Base-by-base conservation (phyloP, 2,888 invertebrate species). In the Brenthis daphne region DNA sequence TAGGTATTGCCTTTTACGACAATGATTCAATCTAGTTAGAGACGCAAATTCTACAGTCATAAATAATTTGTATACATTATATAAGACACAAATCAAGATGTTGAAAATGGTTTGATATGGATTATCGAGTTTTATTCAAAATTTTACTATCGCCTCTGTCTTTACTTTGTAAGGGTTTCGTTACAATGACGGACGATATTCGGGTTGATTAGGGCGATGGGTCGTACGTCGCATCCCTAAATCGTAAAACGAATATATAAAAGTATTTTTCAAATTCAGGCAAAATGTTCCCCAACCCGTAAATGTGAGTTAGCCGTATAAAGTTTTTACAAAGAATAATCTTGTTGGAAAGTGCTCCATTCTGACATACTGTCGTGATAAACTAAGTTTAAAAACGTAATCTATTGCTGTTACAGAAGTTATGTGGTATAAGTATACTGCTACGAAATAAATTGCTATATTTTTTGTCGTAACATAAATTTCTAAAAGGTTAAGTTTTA, bases 181-280 rank as follows among this genome's bases (percentile, higher is more conserved):
- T 60, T 48, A 50, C 60, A 56, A 56, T 67, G 67, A 67, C 61
- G 48, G 50, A 61, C 56, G 48, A 55, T 61, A 56, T 60, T 56
- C 50, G 61, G 55, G 56, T 60, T 60, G 55, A 61, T 61, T 60
- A 60, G 58, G 58, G 29, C 58, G 58, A 48, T 56, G 61, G 61
- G 61, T 47, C 61, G 48, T 67, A 56, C 20, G 50, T 56, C 55
- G 48, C 61, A 67, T 50, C 54, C 67, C 37, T 56, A 55, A 61
- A 61, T 67, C 61, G 67, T 67, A 67, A 67, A 58, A 61, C 54
- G 48, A 61, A 67, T 56, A 61, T 56, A 67, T 56, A 56, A 61
- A 55, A 56, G 54, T 56, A 60, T 61, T 56, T 61, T 61, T 50
- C 55, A 56, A 60, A 67, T 60, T 55, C 67, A 54, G 11, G 48